Evolutionary conservation across 2,113 vertebrate species (phyloP).

Genomic region (Cygnus atratus): DNA sequence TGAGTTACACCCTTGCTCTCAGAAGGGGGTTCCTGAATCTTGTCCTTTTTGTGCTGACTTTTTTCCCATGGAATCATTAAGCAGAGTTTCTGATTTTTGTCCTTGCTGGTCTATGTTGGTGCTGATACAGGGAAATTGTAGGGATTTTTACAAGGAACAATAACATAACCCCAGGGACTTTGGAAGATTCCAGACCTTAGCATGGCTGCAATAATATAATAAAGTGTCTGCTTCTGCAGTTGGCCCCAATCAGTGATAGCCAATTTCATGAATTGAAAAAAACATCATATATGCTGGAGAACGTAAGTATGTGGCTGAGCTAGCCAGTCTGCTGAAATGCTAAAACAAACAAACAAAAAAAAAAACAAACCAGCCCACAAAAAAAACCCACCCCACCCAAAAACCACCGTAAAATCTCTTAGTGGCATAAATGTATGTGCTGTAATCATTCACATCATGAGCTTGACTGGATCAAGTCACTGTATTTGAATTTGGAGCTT

Average conservation of each 20-base stretch:
- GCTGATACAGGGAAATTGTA: conserved; percentile 34
- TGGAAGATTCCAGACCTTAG: conserved; percentile 10
- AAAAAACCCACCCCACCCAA: not conserved
- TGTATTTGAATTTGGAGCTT: conserved; percentile 18
- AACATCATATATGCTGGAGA: not conserved
- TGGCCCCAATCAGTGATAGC: not conserved
- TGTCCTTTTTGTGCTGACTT: conserved; percentile 67
- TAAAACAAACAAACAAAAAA: not conserved
- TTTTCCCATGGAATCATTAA: conserved; percentile 64
- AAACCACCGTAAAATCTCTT: not conserved
- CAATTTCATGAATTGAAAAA: not conserved
- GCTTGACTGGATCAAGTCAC: not conserved
- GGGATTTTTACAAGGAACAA: conserved; percentile 8
- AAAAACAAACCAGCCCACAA: not conserved
- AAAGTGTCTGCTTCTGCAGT: not conserved
- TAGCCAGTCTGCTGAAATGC: not conserved
- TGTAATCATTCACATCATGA: not conserved
- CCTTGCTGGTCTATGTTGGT: not conserved
- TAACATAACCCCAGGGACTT: not conserved
- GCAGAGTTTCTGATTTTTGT: conserved; percentile 50
- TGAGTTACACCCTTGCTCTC: conserved; percentile 62
- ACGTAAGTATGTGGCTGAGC: not conserved
- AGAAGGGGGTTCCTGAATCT: conserved; percentile 44
- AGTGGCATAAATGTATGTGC: not conserved
- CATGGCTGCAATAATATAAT: not conserved